Evolutionary conservation across 92 coral and sea anemone species (phyloP), one percentile per base, ranked within the genome.

Genomic region (Diadumene lineata): DNA sequence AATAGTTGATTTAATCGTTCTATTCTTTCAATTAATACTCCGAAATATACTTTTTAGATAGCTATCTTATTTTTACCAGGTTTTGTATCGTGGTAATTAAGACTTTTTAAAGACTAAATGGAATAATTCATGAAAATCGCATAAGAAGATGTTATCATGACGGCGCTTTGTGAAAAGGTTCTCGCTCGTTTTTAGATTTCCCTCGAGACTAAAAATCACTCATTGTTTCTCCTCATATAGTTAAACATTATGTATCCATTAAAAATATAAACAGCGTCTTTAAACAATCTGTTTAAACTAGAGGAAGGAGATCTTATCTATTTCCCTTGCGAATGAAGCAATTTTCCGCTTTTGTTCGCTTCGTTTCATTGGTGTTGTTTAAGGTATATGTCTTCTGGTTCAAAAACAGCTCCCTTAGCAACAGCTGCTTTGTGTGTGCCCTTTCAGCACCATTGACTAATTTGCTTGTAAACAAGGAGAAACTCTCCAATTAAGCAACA

Each of bases 401-500:
- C 29, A 21, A 10, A 32, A 66, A 9, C n/a, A 15, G 50, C 13
- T 28, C 63, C 51, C 8, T 8, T 22, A n/a, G n/a, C n/a, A 58
- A 66, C 81, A 76, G 81, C 64, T 76, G 81, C 32, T 61, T 43
- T 29, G 31, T 24, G 19, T 21, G 56, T 65, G 33, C 72, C 53
- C 65, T 65, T 55, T 65, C 22, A 76, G 55, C 53, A 34, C 72
- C 17, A 61, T 53, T 53, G 50, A 76, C 66, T 76, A 76, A 65
- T 76, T 64, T 50, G 64, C 70, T 55, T 31, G 63, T 73, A 86
- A 81, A 72, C 86, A 84, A 79, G 25, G 89, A 79, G 88, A 87
- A 90, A 78, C 85, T 84, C 87, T 87, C 82, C 92, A 90, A 90
- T 90, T 90, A 90, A 83, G 83, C 84, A 71, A 80, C 92, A 87